Base-by-base conservation (phyloP, 2,797 vertebrate genomes). In the Chanos chanos region DNA sequence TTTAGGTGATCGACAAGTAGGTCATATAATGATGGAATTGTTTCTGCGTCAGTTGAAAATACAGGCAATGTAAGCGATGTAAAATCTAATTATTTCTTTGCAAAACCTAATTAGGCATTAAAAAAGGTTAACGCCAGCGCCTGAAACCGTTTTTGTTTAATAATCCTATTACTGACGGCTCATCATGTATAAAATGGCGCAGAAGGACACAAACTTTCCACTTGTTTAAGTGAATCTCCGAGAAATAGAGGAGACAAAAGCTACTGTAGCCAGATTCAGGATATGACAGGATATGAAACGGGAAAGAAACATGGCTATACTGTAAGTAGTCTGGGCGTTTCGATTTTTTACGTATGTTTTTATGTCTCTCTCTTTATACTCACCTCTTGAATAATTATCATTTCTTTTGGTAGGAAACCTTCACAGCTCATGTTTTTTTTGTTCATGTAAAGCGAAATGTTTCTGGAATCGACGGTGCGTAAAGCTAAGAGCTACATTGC, bases 121-220 rank as follows among this genome's bases (percentile, higher is more conserved):
- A 96, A 97, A 96, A 97, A 98, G 95, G 95, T 99, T 99, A 98
- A 97, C 95, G 94, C 96, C 96, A 98, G 96, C 95, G 96, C 96
- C 96, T 96, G 94, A 97, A 97, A 98, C 94, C 92, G 95, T 95
- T 98, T 98, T 98, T 98, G 96, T 98, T 97, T 98, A 99, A 99
- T 99, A 99, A 99, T 99, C 95, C 95, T 93, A 99, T 99, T 99
- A 99, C 96, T 95, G 95, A 92, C 92, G 93, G 92, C 96, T 98
- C 95, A 97, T 98, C 96, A 95, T 97, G 95, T 98, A 99, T 99
- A 99, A 97, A 98, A 98, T 94, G 94, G 93, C 94, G 95, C 93
- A 91, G 92, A 90, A 93, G 93, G 94, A 95, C 94, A 95, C 95
- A 92, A 96, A 96, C 92, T 94, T 94, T 94, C 93, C 95, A 98